Percentiles rank a stretch among this genome's conserved stretches.
phyloP scores from a whole-genome alignment of 2,888 invertebrate species.

The Acanthoscelides obtectus region DNA sequence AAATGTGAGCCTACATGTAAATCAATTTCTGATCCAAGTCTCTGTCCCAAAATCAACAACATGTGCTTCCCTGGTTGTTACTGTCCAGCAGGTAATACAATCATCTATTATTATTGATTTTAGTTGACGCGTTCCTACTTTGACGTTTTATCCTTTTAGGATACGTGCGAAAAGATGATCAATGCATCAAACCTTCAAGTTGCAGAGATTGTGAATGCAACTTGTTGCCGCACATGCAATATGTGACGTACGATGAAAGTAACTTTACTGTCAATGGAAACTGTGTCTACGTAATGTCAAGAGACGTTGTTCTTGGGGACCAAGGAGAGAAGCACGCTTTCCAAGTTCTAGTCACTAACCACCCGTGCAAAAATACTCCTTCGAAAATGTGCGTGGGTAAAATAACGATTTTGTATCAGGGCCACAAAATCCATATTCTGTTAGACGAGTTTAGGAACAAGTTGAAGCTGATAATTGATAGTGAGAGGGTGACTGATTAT shows the following conservation, averaged over 20 bases:
- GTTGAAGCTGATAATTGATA: constrained; percentile 50
- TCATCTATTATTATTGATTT: not conserved
- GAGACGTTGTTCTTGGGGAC: constrained; percentile 48
- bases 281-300: constrained; percentile 77
- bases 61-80: constrained; percentile 80
- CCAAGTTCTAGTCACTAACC: constrained; percentile 69
- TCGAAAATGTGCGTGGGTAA: constrained; percentile 62
- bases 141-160: constrained; percentile 48
- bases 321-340: constrained; percentile 50
- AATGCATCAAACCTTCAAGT: constrained; percentile 64
- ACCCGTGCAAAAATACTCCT: constrained; percentile 57
- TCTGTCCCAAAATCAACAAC: constrained; percentile 61
- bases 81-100: constrained; percentile 57
- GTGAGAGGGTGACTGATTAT: constrained; percentile 36
- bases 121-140: too few species aligned
- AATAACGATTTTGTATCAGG: constrained; percentile 62
- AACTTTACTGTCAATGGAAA: constrained; percentile 77
- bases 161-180: constrained; percentile 59
- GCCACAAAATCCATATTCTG: constrained; percentile 50
- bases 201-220: constrained; percentile 73
- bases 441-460: constrained; percentile 31
- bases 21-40: constrained; percentile 52
- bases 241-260: constrained; percentile 76
- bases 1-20: constrained; percentile 77
- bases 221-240: constrained; percentile 74